A percentile compares a stretch with the other conserved stretches of the same genome.
phyloP scores from a whole-genome alignment of 1,140 invertebrate species.

The Neodiprion virginianus region DNA sequence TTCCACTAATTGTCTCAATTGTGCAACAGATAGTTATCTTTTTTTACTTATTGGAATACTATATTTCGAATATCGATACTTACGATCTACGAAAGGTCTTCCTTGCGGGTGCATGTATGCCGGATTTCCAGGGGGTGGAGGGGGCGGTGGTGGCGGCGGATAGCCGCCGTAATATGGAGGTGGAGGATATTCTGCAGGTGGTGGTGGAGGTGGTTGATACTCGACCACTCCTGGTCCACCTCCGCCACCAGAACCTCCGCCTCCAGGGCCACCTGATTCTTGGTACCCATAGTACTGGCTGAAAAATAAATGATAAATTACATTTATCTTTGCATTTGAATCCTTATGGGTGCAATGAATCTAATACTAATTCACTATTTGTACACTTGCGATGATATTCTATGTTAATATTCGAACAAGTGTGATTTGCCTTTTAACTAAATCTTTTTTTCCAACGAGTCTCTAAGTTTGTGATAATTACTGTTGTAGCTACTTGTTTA shows the following conservation, averaged over 20 bases:
- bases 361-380: not conserved
- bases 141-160: constrained; percentile 74
- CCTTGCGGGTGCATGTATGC: constrained; percentile 61
- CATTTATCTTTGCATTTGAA: constrained; percentile 19
- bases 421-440: too few species aligned
- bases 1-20: too few species aligned
- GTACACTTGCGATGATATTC: not conserved
- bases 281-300: constrained; percentile 58
- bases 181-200: constrained; percentile 51
- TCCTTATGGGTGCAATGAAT: not conserved
- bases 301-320: constrained; percentile 24
- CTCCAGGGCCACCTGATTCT: constrained; percentile 43
- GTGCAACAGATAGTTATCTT: too few species aligned
- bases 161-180: constrained; percentile 63
- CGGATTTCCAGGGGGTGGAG: constrained; percentile 68
- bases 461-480: too few species aligned
- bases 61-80: constrained; percentile 31
- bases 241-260: constrained; percentile 46
- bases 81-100: constrained; percentile 59
- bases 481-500: too few species aligned
- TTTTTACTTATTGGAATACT: too few species aligned
- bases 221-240: constrained; percentile 52
- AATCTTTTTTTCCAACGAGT: too few species aligned
- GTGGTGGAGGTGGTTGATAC: constrained; percentile 53
- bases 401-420: too few species aligned